phyloP scores from a whole-genome alignment of 2,888 invertebrate genomes.

The Thymelicus acteon region DNA sequence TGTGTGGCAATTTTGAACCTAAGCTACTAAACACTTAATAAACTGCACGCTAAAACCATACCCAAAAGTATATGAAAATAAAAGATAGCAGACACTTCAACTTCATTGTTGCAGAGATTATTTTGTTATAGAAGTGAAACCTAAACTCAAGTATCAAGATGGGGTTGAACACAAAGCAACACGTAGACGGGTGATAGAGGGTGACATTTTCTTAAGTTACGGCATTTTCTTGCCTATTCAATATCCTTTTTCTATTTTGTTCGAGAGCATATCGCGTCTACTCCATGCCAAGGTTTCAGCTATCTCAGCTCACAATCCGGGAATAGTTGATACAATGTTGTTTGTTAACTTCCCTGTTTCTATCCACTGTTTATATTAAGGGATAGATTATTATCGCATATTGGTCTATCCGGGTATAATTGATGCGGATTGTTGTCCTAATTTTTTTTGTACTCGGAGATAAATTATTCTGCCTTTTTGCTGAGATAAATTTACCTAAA shows the following conservation, averaged over 20 bases:
- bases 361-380: no score
- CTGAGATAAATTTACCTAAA: no score
- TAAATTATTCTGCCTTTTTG: no score
- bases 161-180: slow-evolving; percentile 56
- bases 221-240: slow-evolving; percentile 69
- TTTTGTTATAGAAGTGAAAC: slow-evolving; percentile 38
- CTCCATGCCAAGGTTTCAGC: slow-evolving; percentile 36
- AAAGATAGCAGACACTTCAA: slow-evolving; percentile 26
- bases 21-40: background rate
- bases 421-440: background rate
- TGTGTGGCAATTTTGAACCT: no score
- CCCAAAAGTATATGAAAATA: slow-evolving; percentile 5
- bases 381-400: no score
- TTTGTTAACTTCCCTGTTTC: slow-evolving; percentile 13
- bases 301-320: slow-evolving; percentile 30
- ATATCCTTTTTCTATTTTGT: slow-evolving; percentile 76
- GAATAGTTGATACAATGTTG: slow-evolving; percentile 20
- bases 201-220: slow-evolving; percentile 67
- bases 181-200: slow-evolving; percentile 62
- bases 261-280: slow-evolving; percentile 55
- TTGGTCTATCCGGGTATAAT: no score
- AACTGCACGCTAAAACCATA: background rate
- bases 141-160: slow-evolving; percentile 46
- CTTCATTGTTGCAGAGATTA: slow-evolving; percentile 34
- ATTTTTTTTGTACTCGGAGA: background rate